A percentile compares a stretch with the other conserved stretches of the same genome.
phyloP scores from a whole-genome alignment of 64 coral and sea anemone species.

The Orbicella faveolata region DNA sequence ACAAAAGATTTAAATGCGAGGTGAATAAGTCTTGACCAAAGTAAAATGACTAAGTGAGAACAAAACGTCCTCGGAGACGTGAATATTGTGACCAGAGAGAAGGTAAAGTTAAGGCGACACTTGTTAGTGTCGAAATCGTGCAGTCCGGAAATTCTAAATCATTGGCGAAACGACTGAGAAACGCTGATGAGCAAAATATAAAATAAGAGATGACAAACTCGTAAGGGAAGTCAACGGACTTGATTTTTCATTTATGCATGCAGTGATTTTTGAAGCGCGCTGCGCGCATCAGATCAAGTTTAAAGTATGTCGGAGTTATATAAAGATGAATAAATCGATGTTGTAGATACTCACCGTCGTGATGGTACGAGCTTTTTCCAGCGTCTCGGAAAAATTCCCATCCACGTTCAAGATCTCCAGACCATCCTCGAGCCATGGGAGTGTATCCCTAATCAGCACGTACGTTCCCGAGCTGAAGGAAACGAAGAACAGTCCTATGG shows the following conservation, averaged over 20 bases:
- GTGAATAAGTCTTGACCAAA: background rate
- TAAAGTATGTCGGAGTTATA: background rate
- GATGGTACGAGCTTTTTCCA: constrained; percentile 62
- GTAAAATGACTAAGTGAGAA: background rate
- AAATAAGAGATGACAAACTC: background rate
- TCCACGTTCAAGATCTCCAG: constrained; percentile 87
- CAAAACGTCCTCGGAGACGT: background rate
- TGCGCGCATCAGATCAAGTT: background rate
- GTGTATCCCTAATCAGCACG: constrained; percentile 58
- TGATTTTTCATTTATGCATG: constrained; percentile 21
- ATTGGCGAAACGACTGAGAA: background rate
- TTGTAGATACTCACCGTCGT: constrained; percentile 54
- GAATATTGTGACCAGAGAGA: background rate
- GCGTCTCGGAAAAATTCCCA: constrained; percentile 81
- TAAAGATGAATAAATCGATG: background rate
- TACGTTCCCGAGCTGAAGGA: constrained; percentile 79
- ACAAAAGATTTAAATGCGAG: background rate
- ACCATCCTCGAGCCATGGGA: constrained; percentile 87
- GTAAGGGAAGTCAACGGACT: background rate
- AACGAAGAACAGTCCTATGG: constrained; percentile 81
- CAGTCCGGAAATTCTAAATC: background rate
- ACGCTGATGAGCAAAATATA: background rate
- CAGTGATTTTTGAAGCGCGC: background rate
- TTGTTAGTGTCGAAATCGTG: background rate
- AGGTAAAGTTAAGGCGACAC: background rate